Evolutionary conservation across 64 coral and sea anemone genomes (phyloP), one percentile per base, ranked within the genome.

Genomic region (Hydrozoanthus tunicans): DNA sequence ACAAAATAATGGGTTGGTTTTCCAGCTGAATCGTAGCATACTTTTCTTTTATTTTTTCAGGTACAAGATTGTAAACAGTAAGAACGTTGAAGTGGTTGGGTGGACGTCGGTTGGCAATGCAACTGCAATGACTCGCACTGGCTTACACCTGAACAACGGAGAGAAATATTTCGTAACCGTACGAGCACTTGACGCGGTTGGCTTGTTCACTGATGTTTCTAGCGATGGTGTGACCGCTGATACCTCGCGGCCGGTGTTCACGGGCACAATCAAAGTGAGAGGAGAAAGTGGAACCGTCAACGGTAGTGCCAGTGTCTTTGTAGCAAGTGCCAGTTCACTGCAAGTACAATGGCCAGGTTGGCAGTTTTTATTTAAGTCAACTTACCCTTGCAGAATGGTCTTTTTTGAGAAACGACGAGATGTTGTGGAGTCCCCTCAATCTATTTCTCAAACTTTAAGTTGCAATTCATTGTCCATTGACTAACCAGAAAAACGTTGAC

Each of bases 41-140:
- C 20, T 20, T 20, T 20, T 20, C 24, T 3, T 8, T 4, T 58
- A 10, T 27, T 73, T 56, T 58, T 8, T 59, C 66, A 88, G 84
- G 51, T 98, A 98, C 78, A 93, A 91, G 69, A 79, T 98, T 8
- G 91, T 59, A 57, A 82, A 98, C 54, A 93, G 78, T 56, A 93
- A 63, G 58, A 91, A 53, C 58, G 79, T 59, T 23, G 73, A 93
- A 6, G 59, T 91, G 5, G 81, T 93, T 89, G 57, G 86, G 3
- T 98, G 96, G 96, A 94, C 91, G n/a, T 93, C 96, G 7, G 83
- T 80, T 13, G 93, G 96, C 3, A 92, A 70, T 25, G 81, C 80
- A 0, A 94, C 90, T 4, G 61, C 73, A 27, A 17, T 93, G 10
- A 93, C 85, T 1, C 92, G 62, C 56, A 82, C 32, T 71, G 92